Percentiles rank a stretch among this genome's conserved stretches.
These are phyloP conservation scores for Sminthurinus signatus DNA, from an alignment of 1,140 invertebrate genomes.

Conservation along the genomic window DNA sequence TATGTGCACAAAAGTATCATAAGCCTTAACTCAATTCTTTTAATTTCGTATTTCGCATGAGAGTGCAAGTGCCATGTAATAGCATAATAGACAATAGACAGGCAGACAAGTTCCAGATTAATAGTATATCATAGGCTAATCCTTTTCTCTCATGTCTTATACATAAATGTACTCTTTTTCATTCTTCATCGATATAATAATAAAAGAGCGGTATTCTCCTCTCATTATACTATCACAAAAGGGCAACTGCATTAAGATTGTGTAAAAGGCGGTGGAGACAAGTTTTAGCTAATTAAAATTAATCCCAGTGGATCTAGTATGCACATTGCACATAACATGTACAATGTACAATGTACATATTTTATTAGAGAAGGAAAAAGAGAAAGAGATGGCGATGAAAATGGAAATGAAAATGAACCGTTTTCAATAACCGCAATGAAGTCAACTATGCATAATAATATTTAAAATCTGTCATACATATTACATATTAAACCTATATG, in stretches of 20 bases:
- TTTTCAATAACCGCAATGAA: slow-evolving; percentile 29
- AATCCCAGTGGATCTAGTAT: too few species aligned
- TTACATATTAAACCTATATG: too few species aligned
- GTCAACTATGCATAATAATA: too few species aligned
- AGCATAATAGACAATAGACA: slow-evolving; percentile 2
- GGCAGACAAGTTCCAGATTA: not conserved
- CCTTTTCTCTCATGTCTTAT: not conserved
- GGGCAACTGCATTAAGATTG: not conserved
- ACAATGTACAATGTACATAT: too few species aligned
- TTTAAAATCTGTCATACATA: too few species aligned
- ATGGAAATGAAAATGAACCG: slow-evolving; percentile 3
- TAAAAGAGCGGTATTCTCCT: too few species aligned
- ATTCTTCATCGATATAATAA: too few species aligned
- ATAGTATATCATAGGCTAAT: not conserved
- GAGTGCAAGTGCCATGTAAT: slow-evolving; percentile 4
- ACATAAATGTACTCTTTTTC: too few species aligned
- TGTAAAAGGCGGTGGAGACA: not conserved
- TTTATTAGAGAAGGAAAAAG: too few species aligned
- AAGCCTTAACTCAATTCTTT: not conserved
- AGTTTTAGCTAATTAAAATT: slow-evolving; percentile 13
- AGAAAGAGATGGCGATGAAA: too few species aligned
- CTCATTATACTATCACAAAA: not conserved
- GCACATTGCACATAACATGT: too few species aligned
- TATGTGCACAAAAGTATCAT: too few species aligned
- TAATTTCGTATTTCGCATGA: not conserved